Conservation (phyloP, 2,797 vertebrate genomes). For the Kryptopterus vitreolus region DNA sequence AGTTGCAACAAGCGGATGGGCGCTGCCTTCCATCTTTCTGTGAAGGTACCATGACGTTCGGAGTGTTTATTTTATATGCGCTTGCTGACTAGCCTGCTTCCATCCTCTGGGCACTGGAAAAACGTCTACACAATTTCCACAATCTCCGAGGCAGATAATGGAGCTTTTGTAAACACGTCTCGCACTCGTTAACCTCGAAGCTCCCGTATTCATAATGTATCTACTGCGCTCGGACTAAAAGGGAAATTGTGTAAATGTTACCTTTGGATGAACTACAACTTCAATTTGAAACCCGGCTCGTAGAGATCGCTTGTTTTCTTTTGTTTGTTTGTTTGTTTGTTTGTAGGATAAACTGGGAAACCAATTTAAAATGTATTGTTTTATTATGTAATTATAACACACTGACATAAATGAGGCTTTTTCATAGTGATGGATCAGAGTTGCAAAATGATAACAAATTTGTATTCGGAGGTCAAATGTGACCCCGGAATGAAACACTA, state of each 20-base stretch:
- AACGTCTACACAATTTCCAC: neutral
- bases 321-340: neutral
- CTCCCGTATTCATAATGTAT: neutral
- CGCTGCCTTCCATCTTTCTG: conserved; percentile 43
- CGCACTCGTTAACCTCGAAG: neutral
- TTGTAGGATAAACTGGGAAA: conserved; percentile 7
- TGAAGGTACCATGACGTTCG: conserved; percentile 52
- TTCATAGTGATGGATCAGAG: neutral
- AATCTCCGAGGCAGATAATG: neutral
- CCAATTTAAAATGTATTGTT: no score
- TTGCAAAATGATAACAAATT: neutral
- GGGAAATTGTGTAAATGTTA: conserved; percentile 3
- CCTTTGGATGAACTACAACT: neutral
- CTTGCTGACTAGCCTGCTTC: conserved; percentile 1
- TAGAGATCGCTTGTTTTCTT: neutral
- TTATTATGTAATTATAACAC: no score
- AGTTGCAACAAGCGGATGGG: conserved; percentile 51
- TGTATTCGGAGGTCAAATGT: neutral
- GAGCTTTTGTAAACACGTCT: neutral
- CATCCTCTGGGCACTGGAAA: neutral
- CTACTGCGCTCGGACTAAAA: neutral
- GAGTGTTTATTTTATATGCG: conserved; percentile 17
- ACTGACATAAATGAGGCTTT: neutral
- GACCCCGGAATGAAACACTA: neutral
- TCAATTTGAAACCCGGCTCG: neutral